Conservation (phyloP, 2,888 invertebrate genomes). For the Drosophila setosimentum region DNA sequence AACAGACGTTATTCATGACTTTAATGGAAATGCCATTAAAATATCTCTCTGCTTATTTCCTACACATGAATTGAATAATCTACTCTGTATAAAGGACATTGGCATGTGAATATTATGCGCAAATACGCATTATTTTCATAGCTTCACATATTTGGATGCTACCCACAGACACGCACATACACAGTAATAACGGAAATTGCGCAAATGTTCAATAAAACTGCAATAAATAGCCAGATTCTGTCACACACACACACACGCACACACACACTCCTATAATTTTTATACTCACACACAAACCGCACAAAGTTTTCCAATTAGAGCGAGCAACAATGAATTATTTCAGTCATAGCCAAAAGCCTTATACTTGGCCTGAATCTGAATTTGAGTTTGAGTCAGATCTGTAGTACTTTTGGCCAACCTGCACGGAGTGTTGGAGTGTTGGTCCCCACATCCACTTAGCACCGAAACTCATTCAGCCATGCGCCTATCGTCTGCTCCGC, state of each 20-base stretch:
- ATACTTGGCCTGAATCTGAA: conserved; percentile 4
- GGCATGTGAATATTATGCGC: conserved; percentile 17
- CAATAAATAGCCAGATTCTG: conserved; percentile 41
- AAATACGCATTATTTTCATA: conserved; percentile 6
- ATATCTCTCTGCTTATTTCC: not conserved
- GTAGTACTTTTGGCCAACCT: not conserved
- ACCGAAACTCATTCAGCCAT: conserved; percentile 46
- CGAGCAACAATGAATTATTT: conserved; percentile 67
- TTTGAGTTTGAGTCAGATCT: not conserved
- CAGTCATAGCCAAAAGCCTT: conserved; percentile 35
- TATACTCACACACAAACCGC: conserved; percentile 2
- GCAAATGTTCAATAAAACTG: conserved; percentile 37
- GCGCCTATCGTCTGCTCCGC: conserved; percentile 36
- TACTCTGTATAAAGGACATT: not conserved
- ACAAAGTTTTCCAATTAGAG: conserved; percentile 74
- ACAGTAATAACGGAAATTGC: conserved; percentile 23
- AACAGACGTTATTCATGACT: conserved; percentile 5
- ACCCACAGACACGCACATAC: not conserved
- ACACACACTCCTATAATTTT: not conserved
- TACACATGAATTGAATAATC: conserved; percentile 1
- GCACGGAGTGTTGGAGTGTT: conserved; percentile 3
- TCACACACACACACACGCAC: conserved; percentile 2
- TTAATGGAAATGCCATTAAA: conserved; percentile 25
- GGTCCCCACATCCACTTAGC: conserved; percentile 7
- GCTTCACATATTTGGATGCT: conserved; percentile 9